Evolutionary conservation across 2,797 vertebrate genomes (phyloP), one percentile per base, ranked within the genome.

Genomic region (Xiphophorus birchmanni): DNA sequence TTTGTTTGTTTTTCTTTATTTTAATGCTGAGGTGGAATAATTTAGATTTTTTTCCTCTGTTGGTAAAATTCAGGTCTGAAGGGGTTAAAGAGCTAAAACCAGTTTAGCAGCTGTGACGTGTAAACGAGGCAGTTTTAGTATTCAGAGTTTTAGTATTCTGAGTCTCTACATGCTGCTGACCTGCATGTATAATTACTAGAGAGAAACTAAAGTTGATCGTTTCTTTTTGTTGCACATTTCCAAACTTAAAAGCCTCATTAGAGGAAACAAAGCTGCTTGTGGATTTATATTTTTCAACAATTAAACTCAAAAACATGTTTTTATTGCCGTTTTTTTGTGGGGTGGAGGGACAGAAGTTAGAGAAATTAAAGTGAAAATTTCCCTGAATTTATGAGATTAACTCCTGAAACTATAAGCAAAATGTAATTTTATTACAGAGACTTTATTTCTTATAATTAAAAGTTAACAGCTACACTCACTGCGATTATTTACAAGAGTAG

Each of bases 91-190:
- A 35, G 17, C 2, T 7, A 65, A 69, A 69, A 26, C 21, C 21
- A 1, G 65, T 23, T 69, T 26, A 42, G 37, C 37, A 23, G 65
- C 65, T 26, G 21, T 10, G 7, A 40, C 11, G 9, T 11, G 17
- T 4, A 67, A 67, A 40, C 10, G 12, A 56, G 13, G n/a, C 32
- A 37, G 42, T 26, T 45, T 26, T 45, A 45, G 44, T 45, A 13
- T 54, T 54, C 15, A 50, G 48, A 15, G 17, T 58, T 79, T 52
- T 12, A 5, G 18, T 32, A 37, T 50, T 74, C 1, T 74, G 44
- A n/a, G 26, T 45, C 48, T 60, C 37, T 37, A 45, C 45, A 63
- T 74, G 76, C 73, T 80, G 78, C 56, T 67, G 75, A 65, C 67
- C 81, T 73, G 78, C 81, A 80, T 12, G 63, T 65, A 60, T 29